A percentile compares a stretch with the other conserved stretches of the same genome.
These are phyloP conservation scores for Corythornis vintsioides DNA, from an alignment of 2,113 vertebrate species.

Conservation along the genomic window DNA sequence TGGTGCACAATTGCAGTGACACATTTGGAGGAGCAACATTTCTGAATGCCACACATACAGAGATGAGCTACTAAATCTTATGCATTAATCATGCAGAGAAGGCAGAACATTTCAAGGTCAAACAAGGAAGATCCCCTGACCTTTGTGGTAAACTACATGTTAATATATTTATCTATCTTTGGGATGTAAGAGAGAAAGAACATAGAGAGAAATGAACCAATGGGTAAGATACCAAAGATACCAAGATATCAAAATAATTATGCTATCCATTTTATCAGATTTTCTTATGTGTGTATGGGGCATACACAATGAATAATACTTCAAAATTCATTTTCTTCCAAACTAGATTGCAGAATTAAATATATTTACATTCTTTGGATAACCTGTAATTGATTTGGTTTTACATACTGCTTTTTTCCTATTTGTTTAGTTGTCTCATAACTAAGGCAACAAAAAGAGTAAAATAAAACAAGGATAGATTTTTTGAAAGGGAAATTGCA, in stretches of 20 bases:
- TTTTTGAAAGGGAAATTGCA: not conserved
- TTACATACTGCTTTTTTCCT: not conserved
- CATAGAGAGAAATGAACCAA: slow-evolving; percentile 3
- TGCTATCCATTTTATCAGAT: not conserved
- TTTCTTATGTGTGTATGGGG: not conserved
- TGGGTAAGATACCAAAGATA: not conserved
- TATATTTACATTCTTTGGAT: not conserved
- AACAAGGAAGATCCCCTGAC: slow-evolving; percentile 42
- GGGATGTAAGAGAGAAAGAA: slow-evolving; percentile 34
- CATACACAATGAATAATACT: slow-evolving; percentile 4
- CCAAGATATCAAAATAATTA: slow-evolving; percentile 29
- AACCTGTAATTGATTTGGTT: not conserved
- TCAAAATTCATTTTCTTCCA: slow-evolving; percentile 9
- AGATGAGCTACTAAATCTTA: slow-evolving; percentile 50
- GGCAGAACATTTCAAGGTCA: slow-evolving; percentile 60
- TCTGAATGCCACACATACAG: slow-evolving; percentile 14
- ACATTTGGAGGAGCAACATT: slow-evolving; percentile 1
- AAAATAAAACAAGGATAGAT: not conserved
- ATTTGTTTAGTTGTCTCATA: slow-evolving; percentile 5
- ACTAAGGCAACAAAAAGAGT: slow-evolving; percentile 4
- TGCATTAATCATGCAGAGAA: slow-evolving; percentile 58
- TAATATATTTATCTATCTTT: slow-evolving; percentile 54
- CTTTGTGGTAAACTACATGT: slow-evolving; percentile 16
- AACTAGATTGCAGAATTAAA: not conserved
- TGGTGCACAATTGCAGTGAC: not conserved